These are phyloP conservation scores for Halcyon malimbica DNA, from an alignment of 2,113 vertebrate species.

Conservation along the genomic window DNA sequence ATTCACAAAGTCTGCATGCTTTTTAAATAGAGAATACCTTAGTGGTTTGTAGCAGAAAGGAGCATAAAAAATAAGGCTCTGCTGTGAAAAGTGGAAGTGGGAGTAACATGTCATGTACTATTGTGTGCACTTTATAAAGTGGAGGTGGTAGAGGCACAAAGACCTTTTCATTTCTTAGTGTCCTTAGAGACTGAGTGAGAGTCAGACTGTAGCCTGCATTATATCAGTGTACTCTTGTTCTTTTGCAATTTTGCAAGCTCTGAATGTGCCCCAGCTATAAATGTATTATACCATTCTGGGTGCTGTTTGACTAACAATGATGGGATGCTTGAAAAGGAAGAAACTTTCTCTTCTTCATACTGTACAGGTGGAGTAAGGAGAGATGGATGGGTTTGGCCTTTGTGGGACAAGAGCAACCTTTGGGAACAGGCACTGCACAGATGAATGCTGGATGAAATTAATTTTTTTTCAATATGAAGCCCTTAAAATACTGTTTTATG, in stretches of 20 bases:
- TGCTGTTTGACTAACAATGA: neutral
- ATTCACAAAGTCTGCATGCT: slow-evolving; percentile 4
- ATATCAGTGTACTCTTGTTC: neutral
- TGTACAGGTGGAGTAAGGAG: neutral
- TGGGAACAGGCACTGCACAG: neutral
- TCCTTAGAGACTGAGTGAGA: slow-evolving; percentile 42
- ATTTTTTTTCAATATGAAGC: neutral
- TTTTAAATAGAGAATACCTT: neutral
- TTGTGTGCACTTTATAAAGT: neutral
- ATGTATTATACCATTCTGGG: neutral
- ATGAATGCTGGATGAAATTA: neutral
- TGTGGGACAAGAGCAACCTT: neutral
- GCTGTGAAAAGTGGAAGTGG: slow-evolving; percentile 19
- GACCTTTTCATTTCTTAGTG: slow-evolving; percentile 29
- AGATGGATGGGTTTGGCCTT: neutral
- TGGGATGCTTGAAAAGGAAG: neutral
- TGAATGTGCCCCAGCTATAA: neutral
- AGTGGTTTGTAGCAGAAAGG: neutral
- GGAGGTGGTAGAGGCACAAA: slow-evolving; percentile 47
- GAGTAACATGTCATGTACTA: neutral
- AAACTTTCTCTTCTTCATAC: neutral
- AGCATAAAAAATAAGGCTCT: neutral
- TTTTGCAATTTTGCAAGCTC: neutral
- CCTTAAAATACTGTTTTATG: neutral
- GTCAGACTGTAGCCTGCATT: neutral